Conservation (phyloP, 2,797 vertebrate species). For the Parauchenoglanis ngamensis region DNA sequence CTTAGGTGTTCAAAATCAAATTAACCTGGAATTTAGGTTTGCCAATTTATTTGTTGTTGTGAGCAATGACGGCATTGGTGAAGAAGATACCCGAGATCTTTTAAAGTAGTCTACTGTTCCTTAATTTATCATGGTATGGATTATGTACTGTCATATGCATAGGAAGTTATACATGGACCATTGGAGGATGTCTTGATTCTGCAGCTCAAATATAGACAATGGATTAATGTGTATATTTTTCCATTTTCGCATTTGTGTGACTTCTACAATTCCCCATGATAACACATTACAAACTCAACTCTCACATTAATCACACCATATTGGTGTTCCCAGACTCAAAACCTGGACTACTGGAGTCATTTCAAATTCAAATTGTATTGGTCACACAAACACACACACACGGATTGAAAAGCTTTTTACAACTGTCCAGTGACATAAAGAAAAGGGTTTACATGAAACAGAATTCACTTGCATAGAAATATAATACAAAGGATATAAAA, state of each 20-base stretch:
- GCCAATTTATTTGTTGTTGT: neutral
- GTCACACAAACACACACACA: too few species aligned
- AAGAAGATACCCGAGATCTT: neutral
- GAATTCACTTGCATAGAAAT: too few species aligned
- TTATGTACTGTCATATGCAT: neutral
- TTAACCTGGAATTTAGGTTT: too few species aligned
- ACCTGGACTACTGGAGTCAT: conserved; percentile 14
- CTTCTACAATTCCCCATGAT: conserved; percentile 76
- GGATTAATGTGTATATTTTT: conserved; percentile 35
- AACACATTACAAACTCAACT: conserved; percentile 59
- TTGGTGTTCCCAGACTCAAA: conserved; percentile 64
- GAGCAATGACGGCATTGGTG: neutral
- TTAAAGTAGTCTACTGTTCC: neutral
- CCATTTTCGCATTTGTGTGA: conserved; percentile 46
- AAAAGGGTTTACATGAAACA: too few species aligned
- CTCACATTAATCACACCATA: conserved; percentile 72
- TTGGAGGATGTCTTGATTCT: neutral
- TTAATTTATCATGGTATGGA: neutral
- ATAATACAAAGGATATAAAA: too few species aligned
- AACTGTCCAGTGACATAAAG: too few species aligned
- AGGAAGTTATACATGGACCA: neutral
- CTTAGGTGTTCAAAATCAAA: neutral
- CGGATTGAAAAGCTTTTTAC: too few species aligned
- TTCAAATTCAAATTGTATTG: neutral
- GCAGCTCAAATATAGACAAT: conserved; percentile 39